Evolutionary conservation across 2,888 invertebrate genomes (phyloP), one percentile per base, ranked within the genome.

Genomic region (Mechanitis mazaeus): DNA sequence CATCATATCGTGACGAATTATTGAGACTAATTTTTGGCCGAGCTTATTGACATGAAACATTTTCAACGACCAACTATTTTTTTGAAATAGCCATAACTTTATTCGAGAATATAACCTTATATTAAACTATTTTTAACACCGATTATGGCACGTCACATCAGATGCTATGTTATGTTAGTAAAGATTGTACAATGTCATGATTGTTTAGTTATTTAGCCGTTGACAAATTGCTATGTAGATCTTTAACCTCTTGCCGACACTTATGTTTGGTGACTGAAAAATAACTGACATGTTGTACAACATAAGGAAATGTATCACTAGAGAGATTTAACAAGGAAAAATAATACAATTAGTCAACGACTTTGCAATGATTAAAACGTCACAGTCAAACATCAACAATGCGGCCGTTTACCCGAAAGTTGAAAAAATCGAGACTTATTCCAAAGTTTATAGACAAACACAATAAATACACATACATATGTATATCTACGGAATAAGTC

Each of bases 101-200:
- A 85, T 85, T 85, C 84, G 85, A 85, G 85, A 70, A 65, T 72
- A 69, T 65, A 64, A 70, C 61, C 66, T 70, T 72, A 69, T 53
- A 61, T 69, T 70, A 69, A 74, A 72, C 74, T 78, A 73, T 75
- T 71, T 72, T 73, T 74, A 79, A 84, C 79, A 85, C 78, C 80
- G 75, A 75, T 76, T 88, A 89, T 88, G 89, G 89, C 89, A 89
- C 88, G 75, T 82, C 78, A 81, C 79, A 80, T 87, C 87, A 87
- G 87, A 87, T 87, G 82, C 81, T 77, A 72, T 72, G 63, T 60
- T 68, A 65, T 59, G 66, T 60, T 64, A 68, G 55, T 67, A 65
- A 66, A 54, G 64, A 28, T 69, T 66, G 69, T 67, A 72, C 71
- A 77, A 78, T 84, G 84, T 85, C 84, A 85, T 85, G 82, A 78